Conservation (phyloP, 2,113 vertebrate species). For the Epinephelus fuscoguttatus region DNA sequence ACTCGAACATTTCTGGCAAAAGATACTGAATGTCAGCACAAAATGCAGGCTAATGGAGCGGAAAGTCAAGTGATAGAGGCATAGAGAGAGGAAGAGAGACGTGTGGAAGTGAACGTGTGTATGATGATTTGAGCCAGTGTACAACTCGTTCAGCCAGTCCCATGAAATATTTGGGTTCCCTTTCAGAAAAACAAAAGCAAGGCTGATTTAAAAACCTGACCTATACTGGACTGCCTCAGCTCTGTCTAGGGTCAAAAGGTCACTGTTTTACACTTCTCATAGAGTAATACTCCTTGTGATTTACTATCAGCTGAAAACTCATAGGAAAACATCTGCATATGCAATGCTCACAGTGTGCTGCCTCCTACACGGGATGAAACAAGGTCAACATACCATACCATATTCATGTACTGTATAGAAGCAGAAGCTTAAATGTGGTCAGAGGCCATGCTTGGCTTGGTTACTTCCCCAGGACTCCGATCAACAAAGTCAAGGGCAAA, state of each 20-base stretch:
- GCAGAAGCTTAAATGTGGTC: background rate
- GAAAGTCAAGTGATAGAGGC: slow-evolving; percentile 29
- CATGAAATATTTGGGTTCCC: background rate
- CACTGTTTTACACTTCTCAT: background rate
- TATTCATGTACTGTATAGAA: background rate
- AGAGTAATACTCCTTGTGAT: background rate
- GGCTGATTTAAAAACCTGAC: background rate
- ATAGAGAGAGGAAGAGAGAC: background rate
- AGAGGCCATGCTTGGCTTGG: too few species aligned
- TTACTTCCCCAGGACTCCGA: too few species aligned
- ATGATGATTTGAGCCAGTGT: background rate
- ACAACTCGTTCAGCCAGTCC: background rate
- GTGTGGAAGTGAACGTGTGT: background rate
- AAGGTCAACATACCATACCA: background rate
- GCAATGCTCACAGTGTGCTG: background rate
- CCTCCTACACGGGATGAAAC: background rate
- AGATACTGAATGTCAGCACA: slow-evolving; percentile 26
- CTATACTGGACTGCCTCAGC: background rate
- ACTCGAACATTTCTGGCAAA: background rate
- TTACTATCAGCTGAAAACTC: slow-evolving; percentile 6
- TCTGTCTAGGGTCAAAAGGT: background rate
- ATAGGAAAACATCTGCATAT: background rate
- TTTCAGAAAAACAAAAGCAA: background rate
- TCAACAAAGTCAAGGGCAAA: too few species aligned
- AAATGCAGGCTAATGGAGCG: slow-evolving; percentile 28